phyloP scores from a whole-genome alignment of 1,140 invertebrate species.

The Lineus longissimus region DNA sequence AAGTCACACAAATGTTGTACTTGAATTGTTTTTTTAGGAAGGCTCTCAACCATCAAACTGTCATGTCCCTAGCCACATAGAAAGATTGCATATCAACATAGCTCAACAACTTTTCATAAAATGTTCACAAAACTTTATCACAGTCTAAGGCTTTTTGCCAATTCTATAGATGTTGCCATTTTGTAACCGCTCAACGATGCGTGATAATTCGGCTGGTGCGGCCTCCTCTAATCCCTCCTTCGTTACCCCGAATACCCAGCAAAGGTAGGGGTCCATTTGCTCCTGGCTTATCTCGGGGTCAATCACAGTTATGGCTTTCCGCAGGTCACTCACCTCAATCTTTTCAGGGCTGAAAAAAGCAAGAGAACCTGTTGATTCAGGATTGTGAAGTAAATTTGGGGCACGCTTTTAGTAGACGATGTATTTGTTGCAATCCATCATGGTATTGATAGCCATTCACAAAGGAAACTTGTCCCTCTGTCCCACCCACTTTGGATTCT shows the following conservation, averaged over 20 bases:
- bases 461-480: no score
- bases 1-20: no score
- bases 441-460: no score
- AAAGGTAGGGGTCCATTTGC: slow-evolving; percentile 35
- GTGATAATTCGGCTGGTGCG: slow-evolving; percentile 22
- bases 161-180: slow-evolving; percentile 18
- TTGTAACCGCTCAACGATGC: slow-evolving; percentile 5
- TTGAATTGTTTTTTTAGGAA: no score
- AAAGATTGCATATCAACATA: no score
- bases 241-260: slow-evolving; percentile 37
- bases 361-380: slow-evolving; percentile 11
- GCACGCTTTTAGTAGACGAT: neutral
- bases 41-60: no score
- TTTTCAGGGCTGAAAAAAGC: slow-evolving; percentile 31
- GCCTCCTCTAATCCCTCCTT: slow-evolving; percentile 28
- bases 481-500: no score
- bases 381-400: neutral
- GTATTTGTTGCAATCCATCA: no score
- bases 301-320: slow-evolving; percentile 33
- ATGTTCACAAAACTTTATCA: no score
- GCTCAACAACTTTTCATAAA: no score
- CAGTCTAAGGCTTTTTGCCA: neutral
- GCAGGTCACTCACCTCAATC: slow-evolving; percentile 40
- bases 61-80: no score
- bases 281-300: slow-evolving; percentile 43